Percentiles rank a stretch among this genome's conserved stretches.
Evolutionary conservation across 2,888 invertebrate genomes (phyloP).

Genomic region (Ferdinandea cuprea): DNA sequence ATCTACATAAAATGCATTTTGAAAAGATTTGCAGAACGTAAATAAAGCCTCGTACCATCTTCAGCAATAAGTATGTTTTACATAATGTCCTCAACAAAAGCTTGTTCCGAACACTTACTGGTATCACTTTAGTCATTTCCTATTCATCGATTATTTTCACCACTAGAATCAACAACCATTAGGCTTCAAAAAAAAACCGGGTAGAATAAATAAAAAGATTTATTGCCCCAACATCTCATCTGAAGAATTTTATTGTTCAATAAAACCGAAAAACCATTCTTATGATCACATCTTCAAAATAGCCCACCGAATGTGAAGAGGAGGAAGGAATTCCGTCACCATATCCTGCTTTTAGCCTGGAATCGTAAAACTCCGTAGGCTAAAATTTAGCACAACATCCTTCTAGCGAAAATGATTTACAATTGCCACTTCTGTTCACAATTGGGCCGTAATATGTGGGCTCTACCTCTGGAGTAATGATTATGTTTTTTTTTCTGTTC

Average conservation of each 20-base stretch:
- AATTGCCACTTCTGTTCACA: constrained; percentile 73
- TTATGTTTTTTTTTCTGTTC: constrained; percentile 5
- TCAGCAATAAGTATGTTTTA: not conserved
- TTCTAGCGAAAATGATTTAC: constrained; percentile 68
- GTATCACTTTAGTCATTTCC: constrained; percentile 9
- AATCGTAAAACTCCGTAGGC: constrained; percentile 48
- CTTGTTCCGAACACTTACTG: not conserved
- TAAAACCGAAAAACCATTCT: constrained; percentile 59
- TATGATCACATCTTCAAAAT: constrained; percentile 33
- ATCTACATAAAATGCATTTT: too few species aligned
- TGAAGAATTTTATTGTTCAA: constrained; percentile 51
- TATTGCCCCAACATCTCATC: constrained; percentile 45
- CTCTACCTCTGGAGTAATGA: constrained; percentile 54
- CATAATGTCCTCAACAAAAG: not conserved
- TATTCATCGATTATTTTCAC: constrained; percentile 26
- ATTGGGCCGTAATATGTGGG: constrained; percentile 70
- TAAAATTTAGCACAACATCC: constrained; percentile 62
- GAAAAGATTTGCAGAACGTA: too few species aligned
- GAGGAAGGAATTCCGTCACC: constrained; percentile 25
- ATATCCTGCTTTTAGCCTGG: constrained; percentile 49
- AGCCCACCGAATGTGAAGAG: constrained; percentile 5
- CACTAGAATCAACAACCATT: constrained; percentile 34
- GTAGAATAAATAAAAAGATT: constrained; percentile 15
- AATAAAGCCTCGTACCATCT: too few species aligned
- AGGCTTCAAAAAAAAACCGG: not conserved